phyloP scores from a whole-genome alignment of 2,797 vertebrate genomes.

The Xiphorhynchus erythropygius region DNA sequence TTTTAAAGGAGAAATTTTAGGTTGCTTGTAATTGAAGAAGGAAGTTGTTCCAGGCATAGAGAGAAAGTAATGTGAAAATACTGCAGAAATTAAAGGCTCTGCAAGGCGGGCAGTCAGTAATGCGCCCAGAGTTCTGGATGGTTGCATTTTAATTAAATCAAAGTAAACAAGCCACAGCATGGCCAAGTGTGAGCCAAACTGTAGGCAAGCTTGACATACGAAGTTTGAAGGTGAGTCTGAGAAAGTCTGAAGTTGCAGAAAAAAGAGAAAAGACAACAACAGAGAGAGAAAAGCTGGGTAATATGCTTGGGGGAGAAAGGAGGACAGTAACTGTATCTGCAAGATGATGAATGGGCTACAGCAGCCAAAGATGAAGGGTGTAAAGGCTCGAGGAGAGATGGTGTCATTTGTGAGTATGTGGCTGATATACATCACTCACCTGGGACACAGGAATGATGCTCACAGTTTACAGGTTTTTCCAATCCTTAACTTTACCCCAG shows the following conservation, averaged over 20 bases:
- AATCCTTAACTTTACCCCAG: not conserved
- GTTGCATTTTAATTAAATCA: constrained; percentile 65
- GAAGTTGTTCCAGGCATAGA: not conserved
- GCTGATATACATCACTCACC: not conserved
- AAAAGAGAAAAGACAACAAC: not conserved
- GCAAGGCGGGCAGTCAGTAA: not conserved
- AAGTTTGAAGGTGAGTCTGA: constrained; percentile 55
- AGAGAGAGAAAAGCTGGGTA: not conserved
- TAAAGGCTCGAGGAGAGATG: not conserved
- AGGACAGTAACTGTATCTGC: not conserved
- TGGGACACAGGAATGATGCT: not conserved
- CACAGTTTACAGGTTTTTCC: not conserved
- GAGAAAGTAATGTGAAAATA: not conserved
- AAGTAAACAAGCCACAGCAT: constrained; percentile 58
- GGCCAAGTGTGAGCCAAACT: constrained; percentile 15
- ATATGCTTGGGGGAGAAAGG: not conserved
- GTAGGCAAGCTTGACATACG: not conserved
- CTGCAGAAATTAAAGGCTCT: constrained; percentile 29
- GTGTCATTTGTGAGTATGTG: not conserved
- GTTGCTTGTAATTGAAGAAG: not conserved
- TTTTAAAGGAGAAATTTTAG: not conserved
- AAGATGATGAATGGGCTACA: not conserved
- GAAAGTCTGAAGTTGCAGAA: constrained; percentile 8
- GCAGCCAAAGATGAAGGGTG: not conserved
- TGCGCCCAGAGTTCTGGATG: not conserved